These are phyloP conservation scores for Melanerpes formicivorus DNA, from an alignment of 2,113 vertebrate genomes.

Conservation along the genomic window DNA sequence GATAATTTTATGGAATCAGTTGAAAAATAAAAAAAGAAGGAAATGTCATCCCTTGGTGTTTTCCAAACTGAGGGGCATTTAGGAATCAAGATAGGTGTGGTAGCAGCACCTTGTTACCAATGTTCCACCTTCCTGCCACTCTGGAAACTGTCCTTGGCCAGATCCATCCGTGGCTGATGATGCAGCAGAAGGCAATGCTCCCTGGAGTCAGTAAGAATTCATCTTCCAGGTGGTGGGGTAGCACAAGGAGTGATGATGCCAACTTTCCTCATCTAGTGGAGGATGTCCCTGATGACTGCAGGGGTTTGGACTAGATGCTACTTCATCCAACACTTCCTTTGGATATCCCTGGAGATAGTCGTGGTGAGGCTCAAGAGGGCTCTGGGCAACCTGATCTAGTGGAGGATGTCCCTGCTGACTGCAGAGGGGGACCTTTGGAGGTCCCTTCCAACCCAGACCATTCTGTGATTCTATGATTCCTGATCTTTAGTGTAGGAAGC, in stretches of 20 bases:
- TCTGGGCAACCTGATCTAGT: no score
- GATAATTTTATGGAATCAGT: background rate
- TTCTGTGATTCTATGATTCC: no score
- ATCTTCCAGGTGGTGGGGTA: background rate
- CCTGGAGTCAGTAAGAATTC: background rate
- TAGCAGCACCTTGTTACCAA: background rate
- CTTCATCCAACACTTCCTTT: no score
- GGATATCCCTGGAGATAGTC: no score
- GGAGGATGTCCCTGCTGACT: no score
- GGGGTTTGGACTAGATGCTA: no score
- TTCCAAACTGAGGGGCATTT: background rate
- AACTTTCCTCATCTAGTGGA: background rate
- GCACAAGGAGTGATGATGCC: background rate
- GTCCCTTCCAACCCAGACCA: no score
- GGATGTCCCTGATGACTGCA: no score
- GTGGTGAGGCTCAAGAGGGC: no score
- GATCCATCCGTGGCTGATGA: background rate
- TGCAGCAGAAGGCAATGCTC: constrained; percentile 41
- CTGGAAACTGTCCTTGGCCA: constrained; percentile 10
- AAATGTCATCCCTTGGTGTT: background rate
- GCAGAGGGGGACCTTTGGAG: no score
- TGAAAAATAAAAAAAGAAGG: background rate
- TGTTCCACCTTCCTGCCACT: background rate
- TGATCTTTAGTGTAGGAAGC: background rate
- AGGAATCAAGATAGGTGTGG: background rate